Conservation (phyloP, 1,140 invertebrate species). For the Drosophila lacteicornis region DNA sequence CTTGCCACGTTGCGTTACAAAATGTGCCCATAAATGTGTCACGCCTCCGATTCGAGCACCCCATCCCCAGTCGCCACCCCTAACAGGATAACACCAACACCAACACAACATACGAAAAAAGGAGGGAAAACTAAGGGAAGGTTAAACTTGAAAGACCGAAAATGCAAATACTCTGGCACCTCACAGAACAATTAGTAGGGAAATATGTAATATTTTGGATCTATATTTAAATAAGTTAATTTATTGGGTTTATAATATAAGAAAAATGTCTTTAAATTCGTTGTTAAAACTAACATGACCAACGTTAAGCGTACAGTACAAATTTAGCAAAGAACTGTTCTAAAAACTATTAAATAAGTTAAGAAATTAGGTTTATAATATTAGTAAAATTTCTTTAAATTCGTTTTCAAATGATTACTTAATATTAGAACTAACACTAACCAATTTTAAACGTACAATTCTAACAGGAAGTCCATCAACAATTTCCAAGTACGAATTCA, state of each 20-base stretch:
- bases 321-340: no score
- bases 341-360: not conserved
- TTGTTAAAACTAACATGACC: no score
- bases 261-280: no score
- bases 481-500: not conserved
- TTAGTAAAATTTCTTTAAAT: no score
- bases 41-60: slow-evolving; percentile 46
- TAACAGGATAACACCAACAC: not conserved
- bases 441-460: no score
- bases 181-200: not conserved
- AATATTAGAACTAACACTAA: no score
- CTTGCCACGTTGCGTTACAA: slow-evolving; percentile 66
- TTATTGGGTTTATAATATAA: no score
- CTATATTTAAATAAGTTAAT: not conserved
- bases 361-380: no score
- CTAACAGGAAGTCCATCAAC: not conserved
- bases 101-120: not conserved
- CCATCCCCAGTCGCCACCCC: not conserved
- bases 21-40: slow-evolving; percentile 78
- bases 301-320: no score
- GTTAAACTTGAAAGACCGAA: not conserved
- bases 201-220: no score
- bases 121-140: slow-evolving; percentile 10
- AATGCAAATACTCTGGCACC: not conserved
- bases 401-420: no score